Base-by-base conservation (phyloP, 2,888 invertebrate species). In the Drosophila stalkeri region DNA sequence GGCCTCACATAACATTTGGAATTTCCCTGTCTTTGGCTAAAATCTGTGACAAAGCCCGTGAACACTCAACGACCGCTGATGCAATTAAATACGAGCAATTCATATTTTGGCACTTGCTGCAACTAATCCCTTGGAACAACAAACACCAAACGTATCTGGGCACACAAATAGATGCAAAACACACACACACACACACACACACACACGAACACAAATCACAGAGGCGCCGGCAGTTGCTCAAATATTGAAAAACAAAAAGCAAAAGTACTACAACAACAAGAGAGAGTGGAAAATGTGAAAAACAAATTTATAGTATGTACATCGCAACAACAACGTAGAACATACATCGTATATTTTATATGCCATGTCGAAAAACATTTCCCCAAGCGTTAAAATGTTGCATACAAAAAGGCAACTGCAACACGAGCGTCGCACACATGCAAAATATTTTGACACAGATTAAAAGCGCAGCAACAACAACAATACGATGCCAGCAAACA, bases 381-480 rank as follows among this genome's bases (percentile, higher is more conserved):
- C 75, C 76, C 77, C 56, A 57, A 81, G 76, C 71, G 70, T 72
- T 79, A 57, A 72, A 78, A 76, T 71, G 68, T 70, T 68, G 61
- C 63, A 65, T 47, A 64, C 49, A 64, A 27, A 27, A 46, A 46
- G 65, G 43, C 52, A 62, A 20, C 33, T 56, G 41, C 51, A 57
- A 69, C 41, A 56, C 31, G 43, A 47, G 64, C 16, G 47, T 47
- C 68, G 56, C 60, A 72, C 63, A 72, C 65, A 81, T 64, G 69
- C 63, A 69, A 84, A 82, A 81, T 82, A 77, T 82, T 83, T 85
- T 83, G 82, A 83, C 82, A 83, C 85, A 83, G 86, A 83, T 83
- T 85, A 83, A 85, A 85, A 85, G 80, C 70, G 66, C 68, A 66
- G 65, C 60, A 65, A 64, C 39, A 47, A 64, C 39, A 47, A 33